Evolutionary conservation across 37 sponge, comb jelly and placozoan species (phyloP).

Genomic region (Cladorhizidae sp.): DNA sequence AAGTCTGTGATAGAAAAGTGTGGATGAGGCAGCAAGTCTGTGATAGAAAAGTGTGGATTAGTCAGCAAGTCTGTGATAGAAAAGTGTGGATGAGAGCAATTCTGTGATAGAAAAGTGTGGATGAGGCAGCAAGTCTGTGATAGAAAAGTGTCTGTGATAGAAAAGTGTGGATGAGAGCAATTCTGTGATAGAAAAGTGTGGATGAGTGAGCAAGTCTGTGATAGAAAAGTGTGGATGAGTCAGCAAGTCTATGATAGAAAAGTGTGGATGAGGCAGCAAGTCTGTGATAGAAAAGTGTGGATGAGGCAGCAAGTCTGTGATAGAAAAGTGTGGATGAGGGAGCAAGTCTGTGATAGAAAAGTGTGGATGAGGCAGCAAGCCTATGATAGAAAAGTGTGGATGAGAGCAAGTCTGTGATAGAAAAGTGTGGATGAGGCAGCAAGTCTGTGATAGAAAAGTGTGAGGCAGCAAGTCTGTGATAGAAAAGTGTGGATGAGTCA

Average conservation of each 20-base stretch:
- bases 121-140: not conserved
- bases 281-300: too few relatives aligned
- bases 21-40: not conserved
- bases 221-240: not conserved
- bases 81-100: not conserved
- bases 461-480: not conserved
- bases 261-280: not conserved
- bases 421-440: not conserved
- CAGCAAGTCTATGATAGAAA: not conserved
- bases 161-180: too few relatives aligned
- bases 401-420: too few relatives aligned
- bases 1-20: not conserved
- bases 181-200: too few relatives aligned
- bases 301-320: not conserved
- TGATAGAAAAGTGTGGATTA: too few relatives aligned
- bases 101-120: not conserved
- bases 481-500: not conserved
- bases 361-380: not conserved
- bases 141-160: not conserved
- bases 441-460: not conserved
- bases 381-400: too few relatives aligned
- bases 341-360: not conserved
- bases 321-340: not conserved
- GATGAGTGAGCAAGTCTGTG: not conserved
- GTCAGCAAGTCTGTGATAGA: too few relatives aligned